Conservation (phyloP, 1,140 invertebrate genomes). For the Solenopsis invicta region DNA sequence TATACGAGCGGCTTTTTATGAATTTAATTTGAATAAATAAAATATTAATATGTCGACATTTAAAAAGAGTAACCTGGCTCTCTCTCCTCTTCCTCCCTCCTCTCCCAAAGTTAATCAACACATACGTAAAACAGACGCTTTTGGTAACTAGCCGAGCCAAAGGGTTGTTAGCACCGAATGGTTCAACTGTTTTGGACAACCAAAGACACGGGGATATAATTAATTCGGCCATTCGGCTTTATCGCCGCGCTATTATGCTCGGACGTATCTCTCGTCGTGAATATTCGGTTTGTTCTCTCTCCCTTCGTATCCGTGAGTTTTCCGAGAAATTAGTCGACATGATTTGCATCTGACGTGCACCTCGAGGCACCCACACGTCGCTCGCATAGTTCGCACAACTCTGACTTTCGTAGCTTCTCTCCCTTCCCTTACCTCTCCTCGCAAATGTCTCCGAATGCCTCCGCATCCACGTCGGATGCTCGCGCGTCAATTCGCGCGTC, state of each 20-base stretch:
- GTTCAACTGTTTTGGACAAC: conserved; percentile 59
- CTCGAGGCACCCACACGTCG: conserved; percentile 83
- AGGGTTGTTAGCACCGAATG: conserved; percentile 51
- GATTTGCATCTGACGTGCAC: conserved; percentile 86
- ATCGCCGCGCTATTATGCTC: conserved; percentile 65
- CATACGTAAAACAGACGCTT: conserved; percentile 25
- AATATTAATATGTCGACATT: conserved; percentile 47
- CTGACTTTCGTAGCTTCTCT: conserved; percentile 67
- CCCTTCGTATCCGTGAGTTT: conserved; percentile 80
- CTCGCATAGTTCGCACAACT: conserved; percentile 82
- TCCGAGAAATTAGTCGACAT: conserved; percentile 85
- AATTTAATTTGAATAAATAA: conserved; percentile 53
- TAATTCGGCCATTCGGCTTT: conserved; percentile 75
- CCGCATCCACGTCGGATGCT: conserved; percentile 32
- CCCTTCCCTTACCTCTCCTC: conserved; percentile 34
- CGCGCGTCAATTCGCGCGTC: conserved; percentile 72
- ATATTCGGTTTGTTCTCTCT: conserved; percentile 63
- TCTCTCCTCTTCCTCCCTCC: neutral
- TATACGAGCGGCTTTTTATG: neutral
- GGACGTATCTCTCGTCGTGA: conserved; percentile 60
- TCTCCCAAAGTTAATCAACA: conserved; percentile 54
- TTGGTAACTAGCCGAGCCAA: conserved; percentile 46
- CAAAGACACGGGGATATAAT: conserved; percentile 66
- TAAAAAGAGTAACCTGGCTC: conserved; percentile 20
- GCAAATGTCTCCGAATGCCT: conserved; percentile 66